Base-by-base conservation (phyloP, 2,888 invertebrate genomes). In the Cephus runcator region DNA sequence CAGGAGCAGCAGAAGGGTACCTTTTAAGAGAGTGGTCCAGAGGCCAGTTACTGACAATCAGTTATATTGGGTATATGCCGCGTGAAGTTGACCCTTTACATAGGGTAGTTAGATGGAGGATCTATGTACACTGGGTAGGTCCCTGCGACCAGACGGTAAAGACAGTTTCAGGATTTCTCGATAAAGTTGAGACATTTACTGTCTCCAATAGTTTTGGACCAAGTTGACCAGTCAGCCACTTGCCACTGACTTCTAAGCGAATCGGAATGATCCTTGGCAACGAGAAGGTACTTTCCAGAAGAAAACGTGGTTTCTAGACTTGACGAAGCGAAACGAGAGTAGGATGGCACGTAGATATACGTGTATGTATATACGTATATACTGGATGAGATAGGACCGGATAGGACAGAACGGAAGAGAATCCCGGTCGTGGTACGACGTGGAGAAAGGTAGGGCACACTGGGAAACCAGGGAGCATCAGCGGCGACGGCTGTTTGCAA, bases 401-500 rank as follows among this genome's bases (percentile, higher is more conserved):
- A 71, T 33, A 71, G 71, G 71, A 23, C 6, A 71, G 31, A 71
- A 71, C n/a, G 71, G 34, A 71, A 71, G 71, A 71, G 71, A 71
- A 71, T 33, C 71, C 33, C 31, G 33, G 31, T 31, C 30, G 71
- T 31, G 71, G 31, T 31, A 71, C 33, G 31, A 71, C 33, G 74
- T 35, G 35, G 74, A 35, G 74, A 74, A 74, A 35, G 36, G 35
- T 74, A 36, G 36, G 34, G 56, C 56, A 40, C 15, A 56, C 56
- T 56, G 56, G 56, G 56, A 56, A 23, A 23, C 56, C 56, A 56
- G 56, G 56, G 31, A 71, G 71, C 71, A 71, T 34, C 33, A 34
- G 31, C 71, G 71, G 71, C 33, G 71, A 33, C 71, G 71, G 71
- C 31, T 71, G 71, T 71, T 71, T 71, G 71, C 71, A 31, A 71